phyloP scores from a whole-genome alignment of 2,888 invertebrate genomes.

The Pimpla rufipes region DNA sequence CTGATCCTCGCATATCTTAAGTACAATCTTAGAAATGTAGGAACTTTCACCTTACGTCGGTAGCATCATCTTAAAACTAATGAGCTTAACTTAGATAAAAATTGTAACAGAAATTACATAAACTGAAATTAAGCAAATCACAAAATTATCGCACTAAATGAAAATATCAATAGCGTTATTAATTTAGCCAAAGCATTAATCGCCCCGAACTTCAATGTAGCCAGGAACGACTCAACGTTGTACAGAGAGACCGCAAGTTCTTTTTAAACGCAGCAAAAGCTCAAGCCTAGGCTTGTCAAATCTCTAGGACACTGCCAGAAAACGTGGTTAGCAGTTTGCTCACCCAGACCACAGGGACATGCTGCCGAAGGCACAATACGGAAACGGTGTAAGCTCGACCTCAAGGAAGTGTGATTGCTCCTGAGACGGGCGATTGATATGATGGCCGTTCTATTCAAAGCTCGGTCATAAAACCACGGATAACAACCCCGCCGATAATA shows the following conservation, averaged over 20 bases:
- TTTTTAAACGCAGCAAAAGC: background rate
- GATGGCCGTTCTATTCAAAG: conserved; percentile 30
- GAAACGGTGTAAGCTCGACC: conserved; percentile 42
- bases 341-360: conserved; percentile 40
- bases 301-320: conserved; percentile 51
- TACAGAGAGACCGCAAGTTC: background rate
- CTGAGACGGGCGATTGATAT: conserved; percentile 41
- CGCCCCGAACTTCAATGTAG: background rate
- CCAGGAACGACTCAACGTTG: background rate
- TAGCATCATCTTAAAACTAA: too few species aligned
- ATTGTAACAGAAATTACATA: too few species aligned
- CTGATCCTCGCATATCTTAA: too few species aligned
- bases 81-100: too few species aligned
- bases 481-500: background rate
- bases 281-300: background rate
- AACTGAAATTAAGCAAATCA: too few species aligned
- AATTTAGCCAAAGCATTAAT: background rate
- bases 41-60: too few species aligned
- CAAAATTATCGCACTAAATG: too few species aligned
- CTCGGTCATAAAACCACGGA: conserved; percentile 35
- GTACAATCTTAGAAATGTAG: too few species aligned
- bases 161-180: too few species aligned
- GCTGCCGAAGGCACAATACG: conserved; percentile 17
- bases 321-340: conserved; percentile 51
- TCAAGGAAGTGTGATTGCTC: conserved; percentile 35